phyloP scores from a whole-genome alignment of 2,113 vertebrate species.

The Caranx melampygus region DNA sequence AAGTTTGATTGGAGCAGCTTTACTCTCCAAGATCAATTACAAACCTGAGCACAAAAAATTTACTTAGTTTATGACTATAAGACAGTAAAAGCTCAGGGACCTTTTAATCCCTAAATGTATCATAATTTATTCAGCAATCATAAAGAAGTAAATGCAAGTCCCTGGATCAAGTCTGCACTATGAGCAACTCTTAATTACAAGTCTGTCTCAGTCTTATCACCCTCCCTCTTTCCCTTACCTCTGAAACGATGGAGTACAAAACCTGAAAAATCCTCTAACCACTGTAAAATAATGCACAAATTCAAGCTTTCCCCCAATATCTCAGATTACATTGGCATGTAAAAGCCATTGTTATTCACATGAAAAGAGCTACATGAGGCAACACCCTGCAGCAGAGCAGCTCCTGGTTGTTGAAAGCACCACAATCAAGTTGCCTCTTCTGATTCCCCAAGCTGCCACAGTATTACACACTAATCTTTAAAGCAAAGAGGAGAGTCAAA shows the following conservation, averaged over 20 bases:
- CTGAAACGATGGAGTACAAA: neutral
- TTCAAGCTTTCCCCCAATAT: neutral
- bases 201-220: too few relatives aligned
- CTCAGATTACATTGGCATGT: neutral
- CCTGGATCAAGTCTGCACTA: too few relatives aligned
- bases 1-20: too few relatives aligned
- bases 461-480: constrained; percentile 58
- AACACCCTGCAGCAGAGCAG: neutral
- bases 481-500: constrained; percentile 52
- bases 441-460: constrained; percentile 24
- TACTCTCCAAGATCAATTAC: too few relatives aligned
- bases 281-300: neutral
- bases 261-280: neutral
- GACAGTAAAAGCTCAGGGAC: too few relatives aligned
- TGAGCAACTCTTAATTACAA: too few relatives aligned
- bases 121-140: too few relatives aligned
- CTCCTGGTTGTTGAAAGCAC: constrained; percentile 9
- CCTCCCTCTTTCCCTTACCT: neutral
- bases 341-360: neutral
- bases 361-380: neutral
- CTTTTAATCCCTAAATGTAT: too few relatives aligned
- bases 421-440: constrained; percentile 37
- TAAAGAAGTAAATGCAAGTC: too few relatives aligned
- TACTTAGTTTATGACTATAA: too few relatives aligned
- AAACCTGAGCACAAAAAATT: too few relatives aligned